phyloP scores from a whole-genome alignment of 2,888 invertebrate species.

The Dolomedes plantarius region DNA sequence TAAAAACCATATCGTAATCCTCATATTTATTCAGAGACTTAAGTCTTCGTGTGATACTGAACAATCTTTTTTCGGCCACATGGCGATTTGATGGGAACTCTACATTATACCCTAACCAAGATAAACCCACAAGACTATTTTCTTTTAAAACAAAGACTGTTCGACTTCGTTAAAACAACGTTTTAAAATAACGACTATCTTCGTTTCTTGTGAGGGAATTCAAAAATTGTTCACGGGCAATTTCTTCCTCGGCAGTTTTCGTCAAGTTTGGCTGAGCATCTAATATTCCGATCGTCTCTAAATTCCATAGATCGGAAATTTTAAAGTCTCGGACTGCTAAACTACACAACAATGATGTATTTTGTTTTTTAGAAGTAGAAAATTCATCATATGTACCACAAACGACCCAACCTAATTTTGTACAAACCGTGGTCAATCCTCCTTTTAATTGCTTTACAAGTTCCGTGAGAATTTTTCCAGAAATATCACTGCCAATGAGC shows the following conservation, averaged over 20 bases:
- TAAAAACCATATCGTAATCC: constrained; percentile 6
- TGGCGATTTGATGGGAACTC: neutral
- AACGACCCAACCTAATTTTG: constrained; percentile 10
- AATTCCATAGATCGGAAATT: too few relatives aligned
- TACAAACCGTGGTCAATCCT: too few relatives aligned
- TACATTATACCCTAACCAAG: neutral
- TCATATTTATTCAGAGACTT: constrained; percentile 11
- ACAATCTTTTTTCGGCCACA: constrained; percentile 15
- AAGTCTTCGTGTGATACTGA: constrained; percentile 16
- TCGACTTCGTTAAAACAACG: too few relatives aligned
- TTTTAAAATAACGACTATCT: too few relatives aligned
- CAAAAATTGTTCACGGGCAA: neutral
- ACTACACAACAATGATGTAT: neutral
- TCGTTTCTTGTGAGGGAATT: neutral
- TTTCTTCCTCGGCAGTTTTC: constrained; percentile 5
- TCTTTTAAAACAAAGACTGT: too few relatives aligned
- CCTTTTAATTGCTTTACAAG: too few relatives aligned
- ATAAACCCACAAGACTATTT: neutral
- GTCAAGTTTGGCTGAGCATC: neutral
- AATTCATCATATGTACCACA: neutral
- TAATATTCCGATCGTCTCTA: constrained; percentile 12
- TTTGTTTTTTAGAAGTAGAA: neutral
- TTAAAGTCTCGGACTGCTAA: neutral
- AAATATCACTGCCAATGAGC: constrained; percentile 28
- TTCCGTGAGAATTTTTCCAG: neutral